Evolutionary conservation across 2,888 invertebrate genomes (phyloP).

Genomic region (Himalopsyche kuldschensis): DNA sequence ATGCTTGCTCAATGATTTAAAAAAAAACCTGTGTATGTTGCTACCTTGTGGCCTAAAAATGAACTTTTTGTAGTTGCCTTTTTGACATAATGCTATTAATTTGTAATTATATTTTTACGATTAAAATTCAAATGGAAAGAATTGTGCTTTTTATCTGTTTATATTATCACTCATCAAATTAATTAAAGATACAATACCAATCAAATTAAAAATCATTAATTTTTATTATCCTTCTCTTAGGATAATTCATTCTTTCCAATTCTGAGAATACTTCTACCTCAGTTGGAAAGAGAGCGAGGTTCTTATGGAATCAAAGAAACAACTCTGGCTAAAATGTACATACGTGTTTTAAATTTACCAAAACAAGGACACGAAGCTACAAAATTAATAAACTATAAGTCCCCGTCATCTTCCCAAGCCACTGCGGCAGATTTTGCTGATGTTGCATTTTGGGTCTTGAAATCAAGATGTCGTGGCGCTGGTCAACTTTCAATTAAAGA

Average conservation of each 20-base stretch:
- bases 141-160: too few species aligned
- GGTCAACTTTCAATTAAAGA: constrained; percentile 66
- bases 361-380: constrained; percentile 59
- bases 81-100: too few species aligned
- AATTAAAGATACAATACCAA: too few species aligned
- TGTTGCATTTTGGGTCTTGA: constrained; percentile 72
- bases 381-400: constrained; percentile 51
- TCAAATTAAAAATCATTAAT: neutral
- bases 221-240: constrained; percentile 47
- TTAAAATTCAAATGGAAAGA: too few species aligned
- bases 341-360: constrained; percentile 75
- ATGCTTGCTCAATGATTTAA: too few species aligned
- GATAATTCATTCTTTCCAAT: constrained; percentile 69
- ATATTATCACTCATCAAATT: too few species aligned
- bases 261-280: constrained; percentile 77
- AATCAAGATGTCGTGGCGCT: constrained; percentile 53
- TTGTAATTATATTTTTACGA: too few species aligned
- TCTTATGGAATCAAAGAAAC: constrained; percentile 83
- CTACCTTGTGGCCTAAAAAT: too few species aligned
- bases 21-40: too few species aligned
- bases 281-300: constrained; percentile 75
- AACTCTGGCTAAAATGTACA: constrained; percentile 71
- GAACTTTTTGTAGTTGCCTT: neutral
- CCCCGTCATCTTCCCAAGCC: constrained; percentile 55
- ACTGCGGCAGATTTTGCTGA: constrained; percentile 77